phyloP scores from a whole-genome alignment of 2,113 vertebrate genomes.

The Prolemur simus region DNA sequence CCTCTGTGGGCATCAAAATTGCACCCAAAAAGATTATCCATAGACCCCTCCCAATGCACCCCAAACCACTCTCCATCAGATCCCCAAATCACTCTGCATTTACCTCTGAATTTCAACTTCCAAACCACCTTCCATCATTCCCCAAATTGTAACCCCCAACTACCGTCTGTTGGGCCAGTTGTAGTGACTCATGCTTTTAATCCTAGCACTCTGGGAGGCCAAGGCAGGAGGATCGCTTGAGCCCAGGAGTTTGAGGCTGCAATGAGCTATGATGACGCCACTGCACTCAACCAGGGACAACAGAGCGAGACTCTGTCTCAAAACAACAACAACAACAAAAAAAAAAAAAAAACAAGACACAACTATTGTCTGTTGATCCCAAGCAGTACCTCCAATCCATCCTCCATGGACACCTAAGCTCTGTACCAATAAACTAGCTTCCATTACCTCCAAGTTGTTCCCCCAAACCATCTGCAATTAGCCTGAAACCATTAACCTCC shows the following conservation, averaged over 20 bases:
- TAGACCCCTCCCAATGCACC: neutral
- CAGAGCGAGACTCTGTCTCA: too few species aligned
- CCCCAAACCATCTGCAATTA: neutral
- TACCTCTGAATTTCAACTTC: neutral
- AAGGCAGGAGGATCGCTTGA: too few species aligned
- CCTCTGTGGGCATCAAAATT: neutral
- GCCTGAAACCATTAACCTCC: slow-evolving; percentile 7
- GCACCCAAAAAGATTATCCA: neutral
- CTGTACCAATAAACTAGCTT: neutral
- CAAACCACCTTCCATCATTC: neutral
- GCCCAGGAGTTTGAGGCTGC: too few species aligned
- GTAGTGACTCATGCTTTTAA: too few species aligned
- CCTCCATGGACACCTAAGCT: neutral
- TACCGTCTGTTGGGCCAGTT: neutral
- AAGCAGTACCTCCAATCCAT: neutral
- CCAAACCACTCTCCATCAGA: neutral
- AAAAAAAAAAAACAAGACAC: too few species aligned
- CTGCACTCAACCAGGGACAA: too few species aligned
- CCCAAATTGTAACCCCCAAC: neutral
- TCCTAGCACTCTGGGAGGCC: too few species aligned
- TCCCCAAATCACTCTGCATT: neutral
- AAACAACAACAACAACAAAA: too few species aligned
- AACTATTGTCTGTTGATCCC: neutral
- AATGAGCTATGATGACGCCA: too few species aligned
- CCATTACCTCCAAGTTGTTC: neutral